Evolutionary conservation across 1,140 invertebrate genomes (phyloP).

Genomic region (Parapsyche elsis): DNA sequence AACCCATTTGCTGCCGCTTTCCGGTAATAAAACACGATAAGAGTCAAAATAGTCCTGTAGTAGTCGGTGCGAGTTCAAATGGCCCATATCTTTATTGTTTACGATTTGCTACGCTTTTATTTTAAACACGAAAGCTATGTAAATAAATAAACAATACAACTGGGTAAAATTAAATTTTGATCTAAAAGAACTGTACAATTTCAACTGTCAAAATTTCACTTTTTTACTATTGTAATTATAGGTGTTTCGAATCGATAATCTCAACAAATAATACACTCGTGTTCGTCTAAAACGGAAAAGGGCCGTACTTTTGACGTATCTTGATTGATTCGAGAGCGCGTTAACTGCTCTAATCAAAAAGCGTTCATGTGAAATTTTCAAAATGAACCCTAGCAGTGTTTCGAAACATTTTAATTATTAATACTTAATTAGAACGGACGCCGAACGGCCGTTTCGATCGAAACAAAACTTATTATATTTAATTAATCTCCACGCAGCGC

Average conservation of each 20-base stretch:
- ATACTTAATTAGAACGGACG: not conserved
- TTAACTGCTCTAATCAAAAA: not conserved
- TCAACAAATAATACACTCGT: too few species aligned
- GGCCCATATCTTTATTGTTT: slow-evolving; percentile 16
- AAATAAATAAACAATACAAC: too few species aligned
- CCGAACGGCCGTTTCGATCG: not conserved
- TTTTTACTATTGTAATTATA: too few species aligned
- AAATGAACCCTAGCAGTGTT: not conserved
- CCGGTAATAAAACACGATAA: slow-evolving; percentile 26
- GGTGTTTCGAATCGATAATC: too few species aligned
- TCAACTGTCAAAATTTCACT: too few species aligned
- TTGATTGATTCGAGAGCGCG: not conserved
- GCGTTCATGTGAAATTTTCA: slow-evolving; percentile 5
- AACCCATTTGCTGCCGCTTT: slow-evolving; percentile 13
- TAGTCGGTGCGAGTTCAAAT: not conserved
- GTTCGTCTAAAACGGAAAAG: too few species aligned
- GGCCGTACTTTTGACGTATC: not conserved
- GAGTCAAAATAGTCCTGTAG: slow-evolving; percentile 2
- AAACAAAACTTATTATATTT: not conserved
- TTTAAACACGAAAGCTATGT: too few species aligned
- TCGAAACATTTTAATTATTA: not conserved
- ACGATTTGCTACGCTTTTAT: slow-evolving; percentile 4
- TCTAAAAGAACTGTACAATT: too few species aligned
- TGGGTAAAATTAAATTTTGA: too few species aligned
- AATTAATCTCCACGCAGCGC: too few species aligned